These are phyloP conservation scores for Choloepus hoffmanni DNA, from an alignment of 2,113 vertebrate species.

Conservation along the genomic window DNA sequence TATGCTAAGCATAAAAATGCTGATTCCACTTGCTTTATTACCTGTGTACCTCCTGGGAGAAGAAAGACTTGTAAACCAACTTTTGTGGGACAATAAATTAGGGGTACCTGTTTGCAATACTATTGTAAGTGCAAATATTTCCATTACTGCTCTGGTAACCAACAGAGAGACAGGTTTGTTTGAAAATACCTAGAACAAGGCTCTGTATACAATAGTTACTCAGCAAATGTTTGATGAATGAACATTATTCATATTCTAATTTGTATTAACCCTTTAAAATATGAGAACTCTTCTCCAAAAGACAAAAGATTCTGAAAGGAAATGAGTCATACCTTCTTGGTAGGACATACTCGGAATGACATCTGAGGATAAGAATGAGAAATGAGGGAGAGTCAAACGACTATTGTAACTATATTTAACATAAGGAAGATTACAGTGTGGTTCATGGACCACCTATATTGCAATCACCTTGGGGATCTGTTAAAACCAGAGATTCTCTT, in stretches of 20 bases:
- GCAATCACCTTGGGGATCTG: slow-evolving; percentile 22
- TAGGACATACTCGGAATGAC: background rate
- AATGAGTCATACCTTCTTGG: background rate
- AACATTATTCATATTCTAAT: slow-evolving; percentile 40
- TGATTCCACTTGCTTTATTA: slow-evolving; percentile 76
- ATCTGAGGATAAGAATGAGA: slow-evolving; percentile 40
- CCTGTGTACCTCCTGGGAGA: slow-evolving; percentile 54
- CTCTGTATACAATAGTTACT: slow-evolving; percentile 3
- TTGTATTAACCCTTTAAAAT: background rate
- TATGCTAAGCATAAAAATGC: slow-evolving; percentile 67
- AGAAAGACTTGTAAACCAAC: slow-evolving; percentile 73
- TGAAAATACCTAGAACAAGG: slow-evolving; percentile 34
- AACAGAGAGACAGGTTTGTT: background rate
- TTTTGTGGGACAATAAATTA: slow-evolving; percentile 70
- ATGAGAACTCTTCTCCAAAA: slow-evolving; percentile 43
- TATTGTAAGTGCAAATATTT: slow-evolving; percentile 68
- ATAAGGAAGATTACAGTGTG: background rate
- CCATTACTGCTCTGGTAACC: slow-evolving; percentile 38
- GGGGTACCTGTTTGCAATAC: slow-evolving; percentile 36
- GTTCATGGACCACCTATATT: background rate
- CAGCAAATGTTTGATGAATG: slow-evolving; percentile 12
- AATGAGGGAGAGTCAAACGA: slow-evolving; percentile 24
- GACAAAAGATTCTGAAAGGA: slow-evolving; percentile 41
- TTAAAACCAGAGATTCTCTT: slow-evolving; percentile 19
- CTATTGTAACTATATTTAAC: slow-evolving; percentile 21